Base-by-base conservation (phyloP, 2,113 vertebrate genomes). In the Gasterosteus aculeatus region DNA sequence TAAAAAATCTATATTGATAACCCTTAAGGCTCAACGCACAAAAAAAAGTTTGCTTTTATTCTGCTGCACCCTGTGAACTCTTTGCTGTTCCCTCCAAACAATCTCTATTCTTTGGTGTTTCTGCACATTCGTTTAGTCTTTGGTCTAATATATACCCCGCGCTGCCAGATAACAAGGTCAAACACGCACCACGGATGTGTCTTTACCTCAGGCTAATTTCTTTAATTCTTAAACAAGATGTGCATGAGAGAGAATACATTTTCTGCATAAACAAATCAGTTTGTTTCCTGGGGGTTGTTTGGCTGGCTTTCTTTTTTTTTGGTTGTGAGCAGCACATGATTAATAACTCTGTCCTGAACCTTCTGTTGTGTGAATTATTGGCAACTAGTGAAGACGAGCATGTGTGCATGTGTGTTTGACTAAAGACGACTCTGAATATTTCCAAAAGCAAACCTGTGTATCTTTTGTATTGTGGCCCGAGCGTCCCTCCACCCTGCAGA, bases 211-310 rank as follows among this genome's bases (percentile, higher is more conserved):
- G 79, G 90, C 77, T 80, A 82, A 78, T 83, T 85, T 85, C 75
- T 78, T 77, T 84, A 78, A 89, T 88, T 92, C 80, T 87, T 77
- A 88, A 87, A 90, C 89, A 92, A 88, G 77, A 84, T 69, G 85
- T 78, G 82, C 83, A 74, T 88, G 85, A 88, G 83, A 89, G 81
- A 86, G 71, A 85, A 90, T 90, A 84, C 75, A 90, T 89, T 87
- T 78, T 78, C 75, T 80, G 85, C 67, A 29, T 85, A 89, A 91
- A 92, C 84, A 91, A 85, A 87, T 81, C 80, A 79, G 61, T 86
- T 84, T 89, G 44, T 86, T 89, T 88, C 80, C 83, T 3, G 62
- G 42, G 53, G 78, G 89, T 75, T 78, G 81, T 84, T 88, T 86
- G 42, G 12, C 69, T 72, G 63, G 39, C 62, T 77, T 67, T 82